phyloP scores from a whole-genome alignment of 2,113 vertebrate species.

The Oreocharis arfaki region DNA sequence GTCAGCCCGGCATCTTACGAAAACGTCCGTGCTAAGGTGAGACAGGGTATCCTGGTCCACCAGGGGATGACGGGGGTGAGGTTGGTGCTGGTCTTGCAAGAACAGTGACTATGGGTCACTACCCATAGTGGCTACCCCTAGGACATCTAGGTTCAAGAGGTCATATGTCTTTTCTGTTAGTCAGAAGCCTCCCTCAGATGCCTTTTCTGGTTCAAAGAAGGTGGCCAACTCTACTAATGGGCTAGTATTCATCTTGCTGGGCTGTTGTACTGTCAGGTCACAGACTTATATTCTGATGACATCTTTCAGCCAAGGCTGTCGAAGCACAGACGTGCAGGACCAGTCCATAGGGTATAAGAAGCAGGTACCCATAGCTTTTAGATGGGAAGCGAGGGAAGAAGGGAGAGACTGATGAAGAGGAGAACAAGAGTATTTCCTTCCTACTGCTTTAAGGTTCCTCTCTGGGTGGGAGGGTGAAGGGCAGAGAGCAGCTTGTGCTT shows the following conservation, averaged over 20 bases:
- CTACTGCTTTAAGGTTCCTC: neutral
- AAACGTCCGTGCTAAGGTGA: slow-evolving; percentile 83
- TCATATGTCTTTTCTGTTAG: neutral
- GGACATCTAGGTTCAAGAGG: neutral
- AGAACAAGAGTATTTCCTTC: neutral
- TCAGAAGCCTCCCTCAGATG: neutral
- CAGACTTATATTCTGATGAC: neutral
- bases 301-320: neutral
- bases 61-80: neutral
- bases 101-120: neutral
- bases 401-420: neutral
- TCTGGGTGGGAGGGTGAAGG: neutral
- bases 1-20: slow-evolving; percentile 83
- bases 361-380: neutral
- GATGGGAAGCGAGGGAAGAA: neutral
- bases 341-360: neutral
- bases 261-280: neutral
- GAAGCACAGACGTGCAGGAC: neutral
- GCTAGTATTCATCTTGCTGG: neutral
- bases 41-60: neutral
- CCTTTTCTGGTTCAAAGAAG: neutral
- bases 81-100: neutral
- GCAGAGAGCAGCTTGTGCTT: neutral
- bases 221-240: neutral
- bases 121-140: too few relatives aligned